Evolutionary conservation across 2,113 vertebrate species (phyloP).

Genomic region (Ophiodon elongatus): DNA sequence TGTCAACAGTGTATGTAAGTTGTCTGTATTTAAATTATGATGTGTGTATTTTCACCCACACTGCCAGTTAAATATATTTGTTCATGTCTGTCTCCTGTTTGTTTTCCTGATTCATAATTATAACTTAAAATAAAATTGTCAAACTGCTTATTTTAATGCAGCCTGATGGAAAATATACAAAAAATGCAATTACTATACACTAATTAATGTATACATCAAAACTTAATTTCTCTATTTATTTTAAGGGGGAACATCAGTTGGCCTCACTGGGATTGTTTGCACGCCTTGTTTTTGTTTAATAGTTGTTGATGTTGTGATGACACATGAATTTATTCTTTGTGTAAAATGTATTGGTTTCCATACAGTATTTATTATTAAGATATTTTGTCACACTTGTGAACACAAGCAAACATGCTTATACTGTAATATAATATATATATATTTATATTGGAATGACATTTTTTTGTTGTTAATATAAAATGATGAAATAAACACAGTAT

Average conservation of each 20-base stretch:
- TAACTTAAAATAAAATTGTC: background rate
- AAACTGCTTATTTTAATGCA: background rate
- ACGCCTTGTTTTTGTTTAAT: background rate
- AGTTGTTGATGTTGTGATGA: background rate
- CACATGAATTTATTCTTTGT: background rate
- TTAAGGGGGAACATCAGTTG: background rate
- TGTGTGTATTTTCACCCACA: background rate
- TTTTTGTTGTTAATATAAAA: slow-evolving; percentile 15
- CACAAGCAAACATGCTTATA: background rate
- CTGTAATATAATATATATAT: background rate
- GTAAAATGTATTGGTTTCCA: background rate
- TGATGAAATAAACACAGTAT: background rate
- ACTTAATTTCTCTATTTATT: background rate
- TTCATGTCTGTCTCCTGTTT: background rate
- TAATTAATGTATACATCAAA: background rate
- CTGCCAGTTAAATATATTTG: background rate
- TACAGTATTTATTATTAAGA: background rate
- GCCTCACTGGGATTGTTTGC: background rate
- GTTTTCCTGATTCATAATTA: background rate
- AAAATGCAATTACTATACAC: background rate
- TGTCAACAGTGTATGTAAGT: background rate
- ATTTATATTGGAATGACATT: background rate
- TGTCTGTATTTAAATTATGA: background rate
- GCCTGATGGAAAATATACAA: background rate
- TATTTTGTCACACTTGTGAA: background rate